phyloP scores from a whole-genome alignment of 2,888 invertebrate genomes.

The Plebejus melissa region DNA sequence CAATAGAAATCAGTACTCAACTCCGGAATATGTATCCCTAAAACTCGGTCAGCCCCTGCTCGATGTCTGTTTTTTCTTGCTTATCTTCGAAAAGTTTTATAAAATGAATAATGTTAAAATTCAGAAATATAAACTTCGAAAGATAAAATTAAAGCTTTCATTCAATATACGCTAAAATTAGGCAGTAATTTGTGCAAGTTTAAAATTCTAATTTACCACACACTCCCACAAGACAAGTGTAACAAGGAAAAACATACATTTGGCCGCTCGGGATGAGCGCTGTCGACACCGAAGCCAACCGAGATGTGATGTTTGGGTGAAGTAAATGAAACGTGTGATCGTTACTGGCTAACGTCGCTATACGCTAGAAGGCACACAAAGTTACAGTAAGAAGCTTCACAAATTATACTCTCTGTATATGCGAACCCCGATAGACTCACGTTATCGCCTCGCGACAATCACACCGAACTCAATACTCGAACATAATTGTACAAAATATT shows the following conservation, averaged over 20 bases:
- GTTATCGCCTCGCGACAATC: conserved; percentile 41
- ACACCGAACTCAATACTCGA: conserved; percentile 60
- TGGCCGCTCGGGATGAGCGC: not conserved
- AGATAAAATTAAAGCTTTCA: not conserved
- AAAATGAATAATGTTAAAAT: conserved; percentile 3
- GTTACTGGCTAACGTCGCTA: conserved; percentile 75
- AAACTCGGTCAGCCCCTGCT: not conserved
- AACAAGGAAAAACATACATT: conserved; percentile 1
- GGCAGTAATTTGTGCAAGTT: not conserved
- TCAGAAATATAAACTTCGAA: conserved; percentile 5
- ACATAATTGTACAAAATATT: conserved; percentile 75
- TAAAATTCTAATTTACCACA: not conserved
- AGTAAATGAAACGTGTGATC: conserved; percentile 52
- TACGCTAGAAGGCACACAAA: conserved; percentile 78
- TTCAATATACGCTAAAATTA: not conserved
- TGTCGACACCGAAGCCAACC: conserved; percentile 6
- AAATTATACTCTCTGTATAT: conserved; percentile 52
- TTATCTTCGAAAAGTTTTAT: not conserved
- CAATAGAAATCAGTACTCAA: conserved; percentile 20
- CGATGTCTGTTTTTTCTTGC: not conserved
- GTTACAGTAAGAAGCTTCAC: conserved; percentile 77
- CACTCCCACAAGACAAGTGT: not conserved
- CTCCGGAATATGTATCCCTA: conserved; percentile 11
- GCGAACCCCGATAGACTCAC: conserved; percentile 18
- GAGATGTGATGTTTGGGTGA: conserved; percentile 32